Evolutionary conservation across 1,140 invertebrate genomes (phyloP), one percentile per base, ranked within the genome.

Genomic region (Zaprionus taronus): DNA sequence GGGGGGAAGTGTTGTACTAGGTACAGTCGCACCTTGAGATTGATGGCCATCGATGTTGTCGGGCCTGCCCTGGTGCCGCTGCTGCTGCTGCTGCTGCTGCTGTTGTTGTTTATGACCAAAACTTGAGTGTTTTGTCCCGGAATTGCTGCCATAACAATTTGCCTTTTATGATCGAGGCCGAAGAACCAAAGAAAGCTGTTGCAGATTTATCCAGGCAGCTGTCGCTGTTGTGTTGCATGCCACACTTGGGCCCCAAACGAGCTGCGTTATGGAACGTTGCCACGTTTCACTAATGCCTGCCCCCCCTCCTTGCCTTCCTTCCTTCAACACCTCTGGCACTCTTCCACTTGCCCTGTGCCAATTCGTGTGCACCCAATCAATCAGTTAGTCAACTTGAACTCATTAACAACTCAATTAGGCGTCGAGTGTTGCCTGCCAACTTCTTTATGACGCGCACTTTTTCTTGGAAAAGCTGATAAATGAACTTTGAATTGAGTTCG

Each of bases 81-180:
- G 6, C 0, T 20, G 20, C n/a, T 34, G 28, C 41, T 41, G n/a
- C 4, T 51, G 71, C 34, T 56, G 72, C 36, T 47, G 64, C 24
- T 49, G 47, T 36, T 49, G 56, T 36, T 63, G 72, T 75, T 75
- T 75, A 75, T 69, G 76, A 64, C 65, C 65, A 60, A 20, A 68
- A 73, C 72, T 75, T 75, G 67, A 75, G 72, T 75, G 68, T 57
- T 64, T 63, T 38, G 58, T 31, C 49, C 60, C 58, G 28, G 24
- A 75, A 75, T 71, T 49, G 53, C 72, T 49, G 64, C 31, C 38
- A 65, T 68, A 76, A 57, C 72, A 76, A 83, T 83, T 83, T 83
- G 77, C 66, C 75, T 83, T 83, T 83, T 83, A 83, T 83, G 77
- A 62, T 58, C 62, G 11, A 28, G 4, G 3, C 9, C 31, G 26